Evolutionary conservation across 2,797 vertebrate species (phyloP).

Genomic region (Pachyuromys duprasi): DNA sequence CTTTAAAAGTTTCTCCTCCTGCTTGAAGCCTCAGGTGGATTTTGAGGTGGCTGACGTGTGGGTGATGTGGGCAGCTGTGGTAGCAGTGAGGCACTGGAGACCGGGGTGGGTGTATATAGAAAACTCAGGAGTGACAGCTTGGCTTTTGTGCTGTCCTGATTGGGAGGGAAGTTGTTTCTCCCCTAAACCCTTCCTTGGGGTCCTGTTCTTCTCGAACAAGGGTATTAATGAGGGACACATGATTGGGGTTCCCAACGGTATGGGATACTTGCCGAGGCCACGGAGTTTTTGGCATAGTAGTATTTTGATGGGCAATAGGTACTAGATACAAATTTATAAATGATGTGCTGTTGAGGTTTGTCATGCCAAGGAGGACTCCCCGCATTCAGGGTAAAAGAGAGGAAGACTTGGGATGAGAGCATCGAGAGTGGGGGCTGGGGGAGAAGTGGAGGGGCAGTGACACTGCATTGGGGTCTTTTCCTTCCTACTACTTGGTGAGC

Average conservation of each 20-base stretch:
- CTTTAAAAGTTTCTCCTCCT: constrained; percentile 16
- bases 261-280: neutral
- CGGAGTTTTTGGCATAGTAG: neutral
- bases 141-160: neutral
- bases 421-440: neutral
- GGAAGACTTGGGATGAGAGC: neutral
- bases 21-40: neutral
- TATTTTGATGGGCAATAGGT: neutral
- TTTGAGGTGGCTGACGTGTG: neutral
- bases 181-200: neutral
- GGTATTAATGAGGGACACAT: neutral
- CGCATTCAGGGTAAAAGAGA: neutral
- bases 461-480: neutral
- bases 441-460: neutral
- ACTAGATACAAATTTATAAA: neutral
- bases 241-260: neutral
- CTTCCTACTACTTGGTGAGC: neutral
- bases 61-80: neutral
- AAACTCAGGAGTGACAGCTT: neutral
- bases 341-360: neutral
- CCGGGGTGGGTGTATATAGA: neutral
- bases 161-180: neutral
- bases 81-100: neutral
- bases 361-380: neutral
- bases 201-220: neutral